Percentiles rank a stretch among this genome's conserved stretches.
Conservation (phyloP, 1,140 invertebrate species). For the Drosophila subpulchrella region DNA sequence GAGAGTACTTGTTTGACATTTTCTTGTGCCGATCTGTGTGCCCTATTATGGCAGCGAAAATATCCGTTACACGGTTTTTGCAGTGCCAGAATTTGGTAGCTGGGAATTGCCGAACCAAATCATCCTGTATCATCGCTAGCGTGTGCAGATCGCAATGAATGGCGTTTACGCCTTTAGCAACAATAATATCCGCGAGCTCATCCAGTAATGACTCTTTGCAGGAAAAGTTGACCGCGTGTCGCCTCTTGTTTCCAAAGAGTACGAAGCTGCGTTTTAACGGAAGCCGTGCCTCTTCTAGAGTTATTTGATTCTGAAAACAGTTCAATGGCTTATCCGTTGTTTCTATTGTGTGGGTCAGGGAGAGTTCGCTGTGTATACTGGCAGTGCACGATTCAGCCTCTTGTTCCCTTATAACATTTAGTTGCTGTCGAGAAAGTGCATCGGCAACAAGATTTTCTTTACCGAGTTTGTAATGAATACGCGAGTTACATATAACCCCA, state of each 20-base stretch:
- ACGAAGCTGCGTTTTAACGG: no score
- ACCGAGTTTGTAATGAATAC: not conserved
- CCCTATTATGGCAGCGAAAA: not conserved
- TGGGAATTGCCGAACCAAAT: not conserved
- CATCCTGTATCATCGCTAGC: not conserved
- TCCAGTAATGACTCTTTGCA: no score
- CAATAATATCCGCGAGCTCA: no score
- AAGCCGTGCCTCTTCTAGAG: no score
- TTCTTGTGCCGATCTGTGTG: not conserved
- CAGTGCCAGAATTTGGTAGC: constrained; percentile 1
- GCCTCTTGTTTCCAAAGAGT: no score
- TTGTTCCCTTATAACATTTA: not conserved
- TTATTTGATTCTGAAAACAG: no score
- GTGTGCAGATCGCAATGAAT: no score
- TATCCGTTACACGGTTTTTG: not conserved
- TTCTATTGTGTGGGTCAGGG: no score
- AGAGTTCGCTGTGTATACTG: not conserved
- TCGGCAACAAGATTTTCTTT: not conserved
- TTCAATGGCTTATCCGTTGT: no score
- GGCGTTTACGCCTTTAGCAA: no score
- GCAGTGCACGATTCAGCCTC: not conserved
- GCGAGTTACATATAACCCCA: no score
- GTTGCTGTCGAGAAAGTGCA: not conserved
- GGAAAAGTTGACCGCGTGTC: no score
- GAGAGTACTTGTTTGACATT: constrained; percentile 25